These are phyloP conservation scores for Aphaenogaster rudis DNA, from an alignment of 1,140 invertebrate genomes.

Conservation along the genomic window DNA sequence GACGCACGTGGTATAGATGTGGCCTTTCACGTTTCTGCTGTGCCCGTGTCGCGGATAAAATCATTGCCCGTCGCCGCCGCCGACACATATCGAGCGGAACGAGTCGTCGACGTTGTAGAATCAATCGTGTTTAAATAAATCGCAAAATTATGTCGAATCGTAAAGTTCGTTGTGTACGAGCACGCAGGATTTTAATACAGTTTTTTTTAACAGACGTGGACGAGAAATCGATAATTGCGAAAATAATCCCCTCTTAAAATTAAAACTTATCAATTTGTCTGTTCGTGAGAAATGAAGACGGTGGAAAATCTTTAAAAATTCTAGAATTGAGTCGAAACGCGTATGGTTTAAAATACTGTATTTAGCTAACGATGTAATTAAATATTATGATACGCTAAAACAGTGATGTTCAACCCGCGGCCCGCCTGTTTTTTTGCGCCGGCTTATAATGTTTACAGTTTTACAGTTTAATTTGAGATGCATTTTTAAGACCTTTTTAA, in stretches of 20 bases:
- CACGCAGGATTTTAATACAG: background rate
- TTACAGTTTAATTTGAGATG: too few relatives aligned
- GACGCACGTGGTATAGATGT: slow-evolving; percentile 57
- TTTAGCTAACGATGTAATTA: too few relatives aligned
- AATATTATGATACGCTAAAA: too few relatives aligned
- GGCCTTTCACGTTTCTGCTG: slow-evolving; percentile 77
- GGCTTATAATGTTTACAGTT: too few relatives aligned
- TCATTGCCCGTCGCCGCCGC: slow-evolving; percentile 9
- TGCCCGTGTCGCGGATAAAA: slow-evolving; percentile 44
- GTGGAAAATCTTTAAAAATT: background rate
- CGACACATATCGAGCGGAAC: slow-evolving; percentile 17
- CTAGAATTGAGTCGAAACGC: background rate
- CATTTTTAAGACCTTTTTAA: too few relatives aligned
- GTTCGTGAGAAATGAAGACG: background rate
- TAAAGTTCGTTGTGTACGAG: background rate
- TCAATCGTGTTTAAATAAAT: slow-evolving; percentile 28
- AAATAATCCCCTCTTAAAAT: background rate
- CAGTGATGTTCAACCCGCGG: too few relatives aligned
- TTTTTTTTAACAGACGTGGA: background rate
- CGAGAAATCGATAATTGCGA: background rate
- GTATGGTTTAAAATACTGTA: too few relatives aligned
- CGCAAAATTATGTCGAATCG: background rate
- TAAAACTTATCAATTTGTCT: background rate
- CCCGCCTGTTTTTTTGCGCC: too few relatives aligned
- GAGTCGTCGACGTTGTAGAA: slow-evolving; percentile 10